Conservation (phyloP, 2,888 invertebrate species). For the Acrobasis consociella region DNA sequence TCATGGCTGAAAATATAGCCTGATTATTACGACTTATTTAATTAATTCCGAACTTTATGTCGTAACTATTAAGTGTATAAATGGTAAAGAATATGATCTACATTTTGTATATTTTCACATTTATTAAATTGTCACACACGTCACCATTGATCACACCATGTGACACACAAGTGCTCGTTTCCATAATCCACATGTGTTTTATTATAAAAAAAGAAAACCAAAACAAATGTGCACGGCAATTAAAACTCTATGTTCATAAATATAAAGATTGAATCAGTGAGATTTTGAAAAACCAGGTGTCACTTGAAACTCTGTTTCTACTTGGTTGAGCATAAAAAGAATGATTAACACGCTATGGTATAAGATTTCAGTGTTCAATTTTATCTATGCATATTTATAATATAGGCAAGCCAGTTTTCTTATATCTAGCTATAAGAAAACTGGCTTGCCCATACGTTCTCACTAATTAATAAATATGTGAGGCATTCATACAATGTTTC, state of each 20-base stretch:
- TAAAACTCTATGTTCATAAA: conserved; percentile 32
- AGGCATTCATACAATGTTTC: conserved; percentile 9
- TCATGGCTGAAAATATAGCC: neutral
- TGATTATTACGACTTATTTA: neutral
- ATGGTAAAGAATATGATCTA: neutral
- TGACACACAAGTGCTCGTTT: conserved; percentile 57
- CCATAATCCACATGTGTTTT: conserved; percentile 55
- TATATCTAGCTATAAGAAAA: neutral
- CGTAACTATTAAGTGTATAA: neutral
- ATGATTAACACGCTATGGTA: conserved; percentile 64
- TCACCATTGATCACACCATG: conserved; percentile 58
- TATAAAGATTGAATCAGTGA: conserved; percentile 41
- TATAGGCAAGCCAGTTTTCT: no score
- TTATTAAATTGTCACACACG: conserved; percentile 35
- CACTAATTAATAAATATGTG: conserved; percentile 18
- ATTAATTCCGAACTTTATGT: conserved; percentile 8
- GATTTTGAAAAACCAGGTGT: conserved; percentile 57
- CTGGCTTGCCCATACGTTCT: conserved; percentile 8
- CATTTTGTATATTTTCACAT: no score
- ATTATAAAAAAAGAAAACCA: conserved; percentile 40
- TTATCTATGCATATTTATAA: conserved; percentile 39
- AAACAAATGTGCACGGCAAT: conserved; percentile 30
- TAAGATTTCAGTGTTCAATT: conserved; percentile 54
- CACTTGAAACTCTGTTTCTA: conserved; percentile 69
- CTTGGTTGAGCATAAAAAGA: conserved; percentile 74